Conservation (phyloP, 2,797 vertebrate species). For the Syndactyla subalaris region DNA sequence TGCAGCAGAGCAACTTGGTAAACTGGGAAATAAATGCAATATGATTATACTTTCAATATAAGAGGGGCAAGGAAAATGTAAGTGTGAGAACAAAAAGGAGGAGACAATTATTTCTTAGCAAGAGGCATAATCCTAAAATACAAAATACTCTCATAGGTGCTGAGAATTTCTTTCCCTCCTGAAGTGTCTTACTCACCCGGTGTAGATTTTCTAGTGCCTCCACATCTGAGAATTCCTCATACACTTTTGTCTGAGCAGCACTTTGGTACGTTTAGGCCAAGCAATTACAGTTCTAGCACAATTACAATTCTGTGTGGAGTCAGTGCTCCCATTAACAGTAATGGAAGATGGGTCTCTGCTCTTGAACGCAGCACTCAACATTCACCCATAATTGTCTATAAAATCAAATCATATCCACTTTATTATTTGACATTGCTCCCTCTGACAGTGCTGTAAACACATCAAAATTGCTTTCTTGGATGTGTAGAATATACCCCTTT, state of each 20-base stretch:
- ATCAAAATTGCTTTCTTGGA: neutral
- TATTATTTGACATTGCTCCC: constrained; percentile 13
- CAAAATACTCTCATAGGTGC: neutral
- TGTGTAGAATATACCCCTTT: neutral
- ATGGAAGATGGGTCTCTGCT: constrained; percentile 26
- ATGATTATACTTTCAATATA: neutral
- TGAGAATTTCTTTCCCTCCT: neutral
- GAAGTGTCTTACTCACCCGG: neutral
- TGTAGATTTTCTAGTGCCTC: neutral
- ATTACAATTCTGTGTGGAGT: neutral
- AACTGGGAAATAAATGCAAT: neutral
- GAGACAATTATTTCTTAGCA: neutral
- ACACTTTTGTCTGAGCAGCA: neutral
- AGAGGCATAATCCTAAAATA: neutral
- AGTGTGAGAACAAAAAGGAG: neutral
- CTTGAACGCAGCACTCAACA: neutral
- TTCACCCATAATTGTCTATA: neutral
- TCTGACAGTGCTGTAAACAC: neutral
- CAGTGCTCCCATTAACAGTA: constrained; percentile 31
- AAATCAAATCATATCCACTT: constrained; percentile 35
- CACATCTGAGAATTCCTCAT: neutral
- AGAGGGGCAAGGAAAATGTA: neutral
- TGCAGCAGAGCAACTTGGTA: neutral
- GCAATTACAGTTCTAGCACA: neutral
- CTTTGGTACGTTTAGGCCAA: constrained; percentile 1